These are phyloP conservation scores for Tragopan temminckii DNA, from an alignment of 2,797 vertebrate genomes.

Conservation along the genomic window DNA sequence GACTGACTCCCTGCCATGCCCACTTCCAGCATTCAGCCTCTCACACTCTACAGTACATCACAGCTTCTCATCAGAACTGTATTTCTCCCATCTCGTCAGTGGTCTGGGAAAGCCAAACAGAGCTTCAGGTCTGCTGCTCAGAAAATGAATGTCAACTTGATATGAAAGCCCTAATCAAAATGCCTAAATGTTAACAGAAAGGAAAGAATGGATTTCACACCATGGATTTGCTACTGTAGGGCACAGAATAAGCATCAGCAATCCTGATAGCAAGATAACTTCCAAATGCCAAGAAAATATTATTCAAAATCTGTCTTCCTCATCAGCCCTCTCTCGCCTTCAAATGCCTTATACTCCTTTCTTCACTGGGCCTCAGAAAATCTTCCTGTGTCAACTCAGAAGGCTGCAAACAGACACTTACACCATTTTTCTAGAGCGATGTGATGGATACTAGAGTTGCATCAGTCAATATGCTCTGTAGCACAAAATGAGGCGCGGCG, in stretches of 20 bases:
- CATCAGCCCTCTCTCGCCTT: background rate
- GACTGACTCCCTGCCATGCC: background rate
- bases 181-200: background rate
- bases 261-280: background rate
- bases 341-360: background rate
- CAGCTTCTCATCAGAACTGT: background rate
- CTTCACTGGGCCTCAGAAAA: background rate
- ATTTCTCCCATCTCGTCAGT: background rate
- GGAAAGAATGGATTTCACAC: background rate
- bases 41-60: background rate
- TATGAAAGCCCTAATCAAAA: conserved; percentile 10
- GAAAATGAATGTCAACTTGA: background rate
- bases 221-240: background rate
- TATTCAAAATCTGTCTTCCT: background rate
- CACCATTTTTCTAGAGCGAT: background rate
- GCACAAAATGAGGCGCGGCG: background rate
- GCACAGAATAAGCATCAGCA: background rate
- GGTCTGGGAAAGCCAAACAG: background rate
- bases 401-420: background rate
- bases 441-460: conserved; percentile 9
- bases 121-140: background rate
- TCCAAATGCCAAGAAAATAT: background rate
- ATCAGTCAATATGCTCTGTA: background rate
- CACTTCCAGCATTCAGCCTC: background rate
- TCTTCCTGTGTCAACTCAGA: background rate